Base-by-base conservation (phyloP, 2,113 vertebrate species). In the Syrrhaptes paradoxus region DNA sequence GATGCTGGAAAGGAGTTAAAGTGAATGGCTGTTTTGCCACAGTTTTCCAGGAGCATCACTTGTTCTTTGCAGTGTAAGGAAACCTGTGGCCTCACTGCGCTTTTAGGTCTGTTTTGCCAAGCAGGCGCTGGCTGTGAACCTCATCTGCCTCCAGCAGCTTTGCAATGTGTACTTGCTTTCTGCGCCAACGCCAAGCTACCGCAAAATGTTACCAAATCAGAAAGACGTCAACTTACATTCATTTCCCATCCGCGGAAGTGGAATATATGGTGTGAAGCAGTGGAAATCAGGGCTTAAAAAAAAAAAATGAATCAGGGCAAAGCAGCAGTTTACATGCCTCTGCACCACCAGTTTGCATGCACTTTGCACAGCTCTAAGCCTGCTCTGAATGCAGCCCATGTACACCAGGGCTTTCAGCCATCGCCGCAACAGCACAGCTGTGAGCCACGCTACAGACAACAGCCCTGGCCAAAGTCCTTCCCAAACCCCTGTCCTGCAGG, bases 381-480 rank as follows among this genome's bases (percentile, higher is more conserved):
- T 73, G 73, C 36, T 90, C 75, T 87, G 83, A 61, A 90, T 88
- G 85, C 89, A 90, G 10, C 76, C 92, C 77, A 49, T 65, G 76
- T 84, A 74, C 72, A 62, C 29, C 3, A 3, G 46, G 68, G 79
- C 86, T 88, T 93, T 85, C 92, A 93, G 76, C 67, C 72, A 28
- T 54, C 62, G 26, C 49, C 67, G 71, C 46, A 72, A 55, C 63
- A 86, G 55, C 85, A 61, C 62, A 0, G 4, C 49, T 83, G 75
- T 0, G 4, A 89, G 78, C 66, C 57, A 41, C 0, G 0, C 29
- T 79, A 32, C 4, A 54, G 62, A 70, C 62, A 87, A 41, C 25
- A 74, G 76, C 65, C 45, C 59, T 73, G 62, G 63, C 12, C 34
- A 52, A 57, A 72, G 66, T 49, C 51, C 71, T 88, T 81, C 85